These are phyloP conservation scores for Crypturellus undulatus DNA, from an alignment of 2,113 vertebrate genomes.

Conservation along the genomic window DNA sequence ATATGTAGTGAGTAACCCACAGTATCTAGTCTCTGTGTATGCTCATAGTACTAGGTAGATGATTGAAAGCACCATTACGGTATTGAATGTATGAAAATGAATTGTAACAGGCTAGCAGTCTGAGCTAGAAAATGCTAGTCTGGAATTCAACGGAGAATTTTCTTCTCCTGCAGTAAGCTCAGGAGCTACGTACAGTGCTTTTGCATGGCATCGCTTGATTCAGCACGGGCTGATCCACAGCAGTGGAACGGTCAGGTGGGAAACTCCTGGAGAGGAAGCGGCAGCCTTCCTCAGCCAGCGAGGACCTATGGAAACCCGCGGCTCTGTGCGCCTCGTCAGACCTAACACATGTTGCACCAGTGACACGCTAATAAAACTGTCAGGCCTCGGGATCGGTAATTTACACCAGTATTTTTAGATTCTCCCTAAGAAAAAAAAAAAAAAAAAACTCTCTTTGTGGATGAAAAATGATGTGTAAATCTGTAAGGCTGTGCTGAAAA, in stretches of 20 bases:
- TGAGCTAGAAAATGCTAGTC: neutral
- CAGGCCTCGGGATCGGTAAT: slow-evolving; percentile 59
- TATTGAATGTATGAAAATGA: neutral
- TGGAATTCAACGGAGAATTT: neutral
- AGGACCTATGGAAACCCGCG: neutral
- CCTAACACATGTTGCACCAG: slow-evolving; percentile 32
- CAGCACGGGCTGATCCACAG: neutral
- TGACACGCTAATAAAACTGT: slow-evolving; percentile 73
- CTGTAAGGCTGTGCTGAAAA: slow-evolving; percentile 69
- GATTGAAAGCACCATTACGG: neutral
- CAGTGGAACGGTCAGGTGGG: neutral
- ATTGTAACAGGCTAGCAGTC: neutral
- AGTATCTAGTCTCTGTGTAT: neutral
- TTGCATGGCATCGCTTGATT: neutral
- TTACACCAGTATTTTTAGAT: slow-evolving; percentile 70
- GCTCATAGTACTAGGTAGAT: neutral
- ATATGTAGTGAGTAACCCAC: neutral
- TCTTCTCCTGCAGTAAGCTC: neutral
- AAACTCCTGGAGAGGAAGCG: neutral
- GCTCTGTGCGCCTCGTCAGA: slow-evolving; percentile 18
- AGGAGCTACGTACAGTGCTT: neutral
- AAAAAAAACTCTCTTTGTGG: slow-evolving; percentile 3
- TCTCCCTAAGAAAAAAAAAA: slow-evolving; percentile 40
- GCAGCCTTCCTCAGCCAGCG: neutral
- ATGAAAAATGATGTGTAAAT: slow-evolving; percentile 76